Conservation (phyloP, 2,113 vertebrate genomes). For the Oenanthe oenanthe region DNA sequence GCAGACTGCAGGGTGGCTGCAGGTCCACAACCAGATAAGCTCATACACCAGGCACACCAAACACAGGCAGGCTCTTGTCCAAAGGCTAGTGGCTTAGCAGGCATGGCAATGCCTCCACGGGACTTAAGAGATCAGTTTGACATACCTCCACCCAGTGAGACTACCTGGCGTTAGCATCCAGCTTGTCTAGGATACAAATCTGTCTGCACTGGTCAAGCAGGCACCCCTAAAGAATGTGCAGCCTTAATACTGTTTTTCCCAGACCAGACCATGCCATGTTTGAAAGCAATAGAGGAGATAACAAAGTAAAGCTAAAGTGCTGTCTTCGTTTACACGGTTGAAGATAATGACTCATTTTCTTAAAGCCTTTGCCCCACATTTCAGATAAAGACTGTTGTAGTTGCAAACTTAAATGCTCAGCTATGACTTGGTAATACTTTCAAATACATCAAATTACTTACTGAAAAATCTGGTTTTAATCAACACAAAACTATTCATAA, state of each 20-base stretch:
- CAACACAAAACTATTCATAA: background rate
- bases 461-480: background rate
- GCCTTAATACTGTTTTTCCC: background rate
- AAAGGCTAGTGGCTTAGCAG: background rate
- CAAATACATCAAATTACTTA: background rate
- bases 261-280: background rate
- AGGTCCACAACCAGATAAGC: fast-evolving
- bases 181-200: background rate
- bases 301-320: background rate
- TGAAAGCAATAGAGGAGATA: background rate
- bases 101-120: fast-evolving
- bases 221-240: background rate
- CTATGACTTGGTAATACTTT: background rate
- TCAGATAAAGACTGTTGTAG: background rate
- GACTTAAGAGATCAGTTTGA: background rate
- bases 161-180: background rate
- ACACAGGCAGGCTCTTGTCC: background rate
- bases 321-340: background rate
- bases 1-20: background rate
- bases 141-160: background rate
- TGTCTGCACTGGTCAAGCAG: background rate
- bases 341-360: background rate
- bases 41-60: background rate
- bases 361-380: background rate
- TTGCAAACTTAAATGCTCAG: background rate